Evolutionary conservation across 2,888 invertebrate genomes (phyloP).

Genomic region (Neoaliturus tenellus): DNA sequence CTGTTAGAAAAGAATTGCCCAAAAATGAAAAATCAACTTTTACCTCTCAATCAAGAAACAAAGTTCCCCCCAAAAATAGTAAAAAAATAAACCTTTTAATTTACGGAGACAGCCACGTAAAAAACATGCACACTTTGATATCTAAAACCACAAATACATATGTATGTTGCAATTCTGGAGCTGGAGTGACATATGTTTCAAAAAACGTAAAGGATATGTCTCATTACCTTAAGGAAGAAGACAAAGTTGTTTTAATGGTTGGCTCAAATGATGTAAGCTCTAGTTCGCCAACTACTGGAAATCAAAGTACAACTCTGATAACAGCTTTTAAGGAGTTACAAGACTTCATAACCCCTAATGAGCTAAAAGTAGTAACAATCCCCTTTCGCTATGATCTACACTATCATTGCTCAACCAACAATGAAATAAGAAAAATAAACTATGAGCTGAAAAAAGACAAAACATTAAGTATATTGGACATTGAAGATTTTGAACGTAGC

Average conservation of each 20-base stretch:
- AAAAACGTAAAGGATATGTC: neutral
- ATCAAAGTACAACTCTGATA: neutral
- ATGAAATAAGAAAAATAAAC: neutral
- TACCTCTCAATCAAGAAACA: no score
- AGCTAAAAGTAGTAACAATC: neutral
- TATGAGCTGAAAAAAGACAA: neutral
- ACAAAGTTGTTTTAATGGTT: neutral
- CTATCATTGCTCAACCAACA: neutral
- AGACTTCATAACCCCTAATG: neutral
- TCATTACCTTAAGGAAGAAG: neutral
- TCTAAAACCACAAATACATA: neutral
- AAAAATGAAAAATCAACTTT: no score
- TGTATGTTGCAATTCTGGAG: neutral
- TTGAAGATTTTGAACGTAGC: neutral
- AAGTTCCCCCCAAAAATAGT: neutral
- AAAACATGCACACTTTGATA: neutral
- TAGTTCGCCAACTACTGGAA: neutral
- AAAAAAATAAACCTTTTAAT: neutral
- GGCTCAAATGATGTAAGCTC: neutral
- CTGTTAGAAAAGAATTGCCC: neutral
- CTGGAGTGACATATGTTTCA: neutral
- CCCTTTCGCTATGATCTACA: neutral
- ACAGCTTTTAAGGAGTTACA: neutral
- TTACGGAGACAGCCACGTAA: neutral
- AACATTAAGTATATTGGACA: neutral